Evolutionary conservation across 2,888 invertebrate species (phyloP).

Genomic region (Lasioglossum villosulum): DNA sequence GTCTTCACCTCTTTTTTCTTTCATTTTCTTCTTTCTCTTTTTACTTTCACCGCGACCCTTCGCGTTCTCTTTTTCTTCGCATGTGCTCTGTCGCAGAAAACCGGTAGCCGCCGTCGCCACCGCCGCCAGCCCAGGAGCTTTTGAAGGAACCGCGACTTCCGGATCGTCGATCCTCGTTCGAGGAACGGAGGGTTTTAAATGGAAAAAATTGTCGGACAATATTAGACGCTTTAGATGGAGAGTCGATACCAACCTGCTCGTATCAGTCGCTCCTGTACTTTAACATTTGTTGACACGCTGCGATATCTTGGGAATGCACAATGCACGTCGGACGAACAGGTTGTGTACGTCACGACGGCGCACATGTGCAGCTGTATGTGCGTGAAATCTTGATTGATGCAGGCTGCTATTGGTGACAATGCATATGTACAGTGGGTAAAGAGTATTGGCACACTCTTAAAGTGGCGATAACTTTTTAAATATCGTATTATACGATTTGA

Average conservation of each 20-base stretch:
- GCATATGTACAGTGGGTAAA: too few relatives aligned
- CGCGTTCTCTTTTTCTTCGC: conserved; percentile 51
- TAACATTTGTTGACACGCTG: conserved; percentile 10
- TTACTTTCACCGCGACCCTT: conserved; percentile 15
- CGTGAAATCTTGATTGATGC: not conserved
- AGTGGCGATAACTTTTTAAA: too few relatives aligned
- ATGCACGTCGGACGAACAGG: not conserved
- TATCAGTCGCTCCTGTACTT: not conserved
- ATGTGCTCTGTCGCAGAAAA: conserved; percentile 56
- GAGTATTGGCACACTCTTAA: too few relatives aligned
- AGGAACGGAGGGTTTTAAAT: conserved; percentile 30
- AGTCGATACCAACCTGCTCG: not conserved
- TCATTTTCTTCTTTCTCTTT: not conserved
- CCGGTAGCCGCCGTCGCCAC: conserved; percentile 57
- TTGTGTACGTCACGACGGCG: not conserved
- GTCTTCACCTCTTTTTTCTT: conserved; percentile 32
- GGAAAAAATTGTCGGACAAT: not conserved
- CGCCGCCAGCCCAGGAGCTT: conserved; percentile 33
- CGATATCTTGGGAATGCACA: not conserved
- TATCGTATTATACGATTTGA: too few relatives aligned
- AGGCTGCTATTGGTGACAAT: not conserved
- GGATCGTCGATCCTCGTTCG: conserved; percentile 48
- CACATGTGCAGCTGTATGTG: not conserved
- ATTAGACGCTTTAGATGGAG: not conserved
- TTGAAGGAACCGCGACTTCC: conserved; percentile 59